Base-by-base conservation (phyloP, 1,140 invertebrate genomes). In the Archegozetes longisetosus region DNA sequence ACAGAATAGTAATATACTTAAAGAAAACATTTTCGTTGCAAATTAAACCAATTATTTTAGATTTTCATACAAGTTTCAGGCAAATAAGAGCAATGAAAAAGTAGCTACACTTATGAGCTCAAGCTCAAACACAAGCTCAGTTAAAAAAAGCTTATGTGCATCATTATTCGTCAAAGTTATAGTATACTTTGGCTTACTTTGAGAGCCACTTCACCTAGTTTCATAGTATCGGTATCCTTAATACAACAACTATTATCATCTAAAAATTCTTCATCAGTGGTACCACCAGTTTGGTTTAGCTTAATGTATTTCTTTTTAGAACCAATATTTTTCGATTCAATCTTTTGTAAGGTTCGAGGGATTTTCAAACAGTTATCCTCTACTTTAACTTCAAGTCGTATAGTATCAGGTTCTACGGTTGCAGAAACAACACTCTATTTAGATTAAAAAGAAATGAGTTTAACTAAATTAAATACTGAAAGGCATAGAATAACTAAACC, bases 381-480 rank as follows among this genome's bases (percentile, higher is more conserved):
- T 12, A 53, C 22, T 13, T 58, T 28, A 4, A n/a, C 50, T 26
- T 14, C 24, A 12, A 46, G 25, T 49, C 74, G 73, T 54, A 86
- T 73, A 0, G 81, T 83, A 66, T 88, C 85, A 0, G 85, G 84
- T 62, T 86, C 84, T 0, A 80, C 75, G 26, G 74, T 69, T 0
- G 81, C 84, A 0, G 84, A 86, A 0, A 88, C 86, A 1, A 88
- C 84, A 20, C 28, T 49, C 53, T 40, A 40, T 40, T 9, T 9
- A 40, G 55, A 60, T 47, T 40, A 40, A 17, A 40, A 40, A 40
- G 6, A 9, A 40, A 40, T 40, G 6, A 40, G 6, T 40, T 40
- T 40, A 9, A 17, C 17, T 40, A n/a, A n/a, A n/a, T n/a, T n/a
- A n/a, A n/a, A n/a, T n/a, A n/a, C n/a, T n/a, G n/a, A n/a, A n/a